Evolutionary conservation across 2,888 invertebrate species (phyloP), one percentile per base, ranked within the genome.

Genomic region (Synergus umbraculus): DNA sequence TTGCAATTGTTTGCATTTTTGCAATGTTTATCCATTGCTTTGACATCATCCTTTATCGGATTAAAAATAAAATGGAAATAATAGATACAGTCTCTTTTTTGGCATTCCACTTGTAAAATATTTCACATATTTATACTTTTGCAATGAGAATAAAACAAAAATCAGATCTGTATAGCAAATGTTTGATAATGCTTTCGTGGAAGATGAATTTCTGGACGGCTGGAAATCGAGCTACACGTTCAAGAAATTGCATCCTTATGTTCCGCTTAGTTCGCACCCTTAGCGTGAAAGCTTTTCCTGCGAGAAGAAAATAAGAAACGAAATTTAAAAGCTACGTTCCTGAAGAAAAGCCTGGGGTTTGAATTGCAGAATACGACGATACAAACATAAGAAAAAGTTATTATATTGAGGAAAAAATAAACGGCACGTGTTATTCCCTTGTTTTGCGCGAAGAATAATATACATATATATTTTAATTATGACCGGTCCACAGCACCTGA

Each of bases 241-340:
- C 37, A 37, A 37, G 73, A 73, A 54, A 73, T 49, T 54, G 73
- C 73, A 73, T 73, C 49, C 73, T 73, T 73, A 66, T 66, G 44
- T 66, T 66, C 44, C 43, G 18, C 66, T 66, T 44, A 41, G n/a
- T 43, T 43, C 44, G 18, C 66, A 37, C 37, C 37, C 37, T 37
- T 5, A 37, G 37, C 37, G 5, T 37, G 37, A 73, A 73, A 73
- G 49, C 73, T 73, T 49, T 49, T 46, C 37, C 54, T 73, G 10
- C 10, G 22, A 44, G n/a, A 54, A 49, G 37, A 54, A 73, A 73
- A 54, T 54, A 54, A 73, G 29, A 37, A 73, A 60, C 10, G 46
- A 73, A 73, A 73, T 46, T 73, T 73, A 73, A 54, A 73, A 73
- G 54, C n/a, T 49, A 37, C 37, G 22, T 73, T 67, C 13, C 73